Base-by-base conservation (phyloP, 1,140 invertebrate species). In the Pachypsylla venusta region DNA sequence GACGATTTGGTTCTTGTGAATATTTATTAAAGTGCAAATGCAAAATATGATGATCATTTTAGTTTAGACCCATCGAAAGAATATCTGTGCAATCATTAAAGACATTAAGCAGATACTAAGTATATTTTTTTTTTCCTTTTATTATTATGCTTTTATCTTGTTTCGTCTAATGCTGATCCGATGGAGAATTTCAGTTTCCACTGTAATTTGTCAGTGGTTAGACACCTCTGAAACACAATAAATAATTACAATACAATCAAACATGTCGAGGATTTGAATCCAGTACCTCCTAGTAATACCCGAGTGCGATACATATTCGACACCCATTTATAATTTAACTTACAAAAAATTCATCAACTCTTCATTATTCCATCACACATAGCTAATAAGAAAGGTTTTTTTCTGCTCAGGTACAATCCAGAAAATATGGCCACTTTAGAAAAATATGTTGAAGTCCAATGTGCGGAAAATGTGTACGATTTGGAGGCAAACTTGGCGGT, bases 401-500 rank as follows among this genome's bases (percentile, higher is more conserved):
- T 25, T 24, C 1, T 14, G 16, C n/a, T 19, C 66, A 92, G 89
- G 62, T 98, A 97, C 70, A 98, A 98, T 74, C 93, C 93, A 53
- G 88, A 93, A 58, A 94, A 96, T 75, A 74, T 97, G 16, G 77
- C 81, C 56, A 87, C 84, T 14, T 74, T 98, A 57, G 91, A 97
- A 71, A 77, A 84, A 62, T 98, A 98, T 74, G 89, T 98, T 5
- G 85, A 93, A 68, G 81, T 92, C 65, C 93, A 98, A 71, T 86
- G 88, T 0, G 79, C 81, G 62, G 93, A 96, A 70, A 96, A 97
- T 73, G 82, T 84, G 1, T 98, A 98, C 67, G 93, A 98, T 71
- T 75, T 98, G 64, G 94, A 98, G 74, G 93, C 93, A 1, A 98
- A 98, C 71, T 75, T 98, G 53, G 92, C 93, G 28, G 87, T 98